phyloP scores from a whole-genome alignment of 2,888 invertebrate species.

The Apoderus coryli region DNA sequence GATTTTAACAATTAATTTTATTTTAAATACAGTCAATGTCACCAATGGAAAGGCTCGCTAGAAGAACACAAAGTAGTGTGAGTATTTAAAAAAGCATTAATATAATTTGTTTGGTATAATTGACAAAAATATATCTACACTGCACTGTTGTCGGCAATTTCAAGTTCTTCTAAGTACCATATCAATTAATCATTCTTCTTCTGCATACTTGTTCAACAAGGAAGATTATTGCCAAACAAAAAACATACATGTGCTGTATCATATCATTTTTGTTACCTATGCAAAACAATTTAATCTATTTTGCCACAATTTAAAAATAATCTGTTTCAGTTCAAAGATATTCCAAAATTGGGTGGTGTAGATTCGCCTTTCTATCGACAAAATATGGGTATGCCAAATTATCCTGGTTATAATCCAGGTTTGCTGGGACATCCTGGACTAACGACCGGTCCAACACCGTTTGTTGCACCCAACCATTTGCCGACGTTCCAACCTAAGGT shows the following conservation, averaged over 20 bases:
- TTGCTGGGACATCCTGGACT: constrained; percentile 59
- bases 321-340: constrained; percentile 62
- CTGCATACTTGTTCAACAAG: no score
- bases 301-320: neutral
- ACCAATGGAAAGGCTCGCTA: constrained; percentile 26
- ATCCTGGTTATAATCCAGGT: constrained; percentile 64
- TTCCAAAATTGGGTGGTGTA: constrained; percentile 67
- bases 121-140: no score
- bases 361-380: constrained; percentile 70
- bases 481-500: constrained; percentile 85
- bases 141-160: constrained; percentile 18
- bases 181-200: no score
- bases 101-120: no score
- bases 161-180: no score
- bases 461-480: constrained; percentile 77
- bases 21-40: constrained; percentile 23
- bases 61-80: constrained; percentile 26
- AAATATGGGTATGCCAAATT: constrained; percentile 57
- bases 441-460: constrained; percentile 60
- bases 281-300: constrained; percentile 3
- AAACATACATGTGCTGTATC: neutral
- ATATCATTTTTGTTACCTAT: constrained; percentile 2
- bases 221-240: neutral
- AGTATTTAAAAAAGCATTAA: constrained; percentile 23
- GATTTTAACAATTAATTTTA: constrained; percentile 14